Evolutionary conservation across 2,888 invertebrate species (phyloP).

Genomic region (Palloptera scutellata): DNA sequence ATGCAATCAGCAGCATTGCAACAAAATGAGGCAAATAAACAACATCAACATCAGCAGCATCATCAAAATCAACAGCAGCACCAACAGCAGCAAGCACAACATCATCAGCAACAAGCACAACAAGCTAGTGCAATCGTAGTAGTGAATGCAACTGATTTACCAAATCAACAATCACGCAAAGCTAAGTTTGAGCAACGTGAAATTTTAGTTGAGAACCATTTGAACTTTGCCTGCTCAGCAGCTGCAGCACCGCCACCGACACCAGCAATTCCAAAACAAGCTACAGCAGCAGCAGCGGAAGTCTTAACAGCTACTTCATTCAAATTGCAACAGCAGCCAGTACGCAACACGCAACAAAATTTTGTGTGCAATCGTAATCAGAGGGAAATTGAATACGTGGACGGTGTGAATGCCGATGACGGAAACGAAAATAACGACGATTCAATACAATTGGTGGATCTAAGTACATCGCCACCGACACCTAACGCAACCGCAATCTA

Average conservation of each 20-base stretch:
- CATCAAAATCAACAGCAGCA: constrained; percentile 34
- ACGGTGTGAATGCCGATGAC: constrained; percentile 16
- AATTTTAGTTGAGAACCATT: constrained; percentile 53
- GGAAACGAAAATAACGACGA: constrained; percentile 32
- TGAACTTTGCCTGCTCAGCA: constrained; percentile 49
- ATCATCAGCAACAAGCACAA: constrained; percentile 28
- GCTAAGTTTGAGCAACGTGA: constrained; percentile 51
- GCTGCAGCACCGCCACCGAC: constrained; percentile 35
- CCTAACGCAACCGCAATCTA: no score
- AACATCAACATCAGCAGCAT: constrained; percentile 36
- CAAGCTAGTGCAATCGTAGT: constrained; percentile 27
- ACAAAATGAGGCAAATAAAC: constrained; percentile 52
- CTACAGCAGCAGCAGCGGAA: constrained; percentile 27
- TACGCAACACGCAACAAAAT: constrained; percentile 19
- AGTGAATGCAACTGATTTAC: constrained; percentile 30
- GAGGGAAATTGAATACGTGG: not conserved
- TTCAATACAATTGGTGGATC: constrained; percentile 48
- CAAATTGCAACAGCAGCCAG: constrained; percentile 7
- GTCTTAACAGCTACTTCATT: constrained; percentile 17
- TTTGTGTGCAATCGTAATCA: not conserved
- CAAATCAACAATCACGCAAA: constrained; percentile 33
- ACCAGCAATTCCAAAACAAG: constrained; percentile 37
- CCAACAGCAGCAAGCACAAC: constrained; percentile 37
- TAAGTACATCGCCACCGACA: constrained; percentile 42
- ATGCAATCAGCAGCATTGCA: constrained; percentile 55